Base-by-base conservation (phyloP, 1,140 invertebrate genomes). In the Lutraria rhynchaena region DNA sequence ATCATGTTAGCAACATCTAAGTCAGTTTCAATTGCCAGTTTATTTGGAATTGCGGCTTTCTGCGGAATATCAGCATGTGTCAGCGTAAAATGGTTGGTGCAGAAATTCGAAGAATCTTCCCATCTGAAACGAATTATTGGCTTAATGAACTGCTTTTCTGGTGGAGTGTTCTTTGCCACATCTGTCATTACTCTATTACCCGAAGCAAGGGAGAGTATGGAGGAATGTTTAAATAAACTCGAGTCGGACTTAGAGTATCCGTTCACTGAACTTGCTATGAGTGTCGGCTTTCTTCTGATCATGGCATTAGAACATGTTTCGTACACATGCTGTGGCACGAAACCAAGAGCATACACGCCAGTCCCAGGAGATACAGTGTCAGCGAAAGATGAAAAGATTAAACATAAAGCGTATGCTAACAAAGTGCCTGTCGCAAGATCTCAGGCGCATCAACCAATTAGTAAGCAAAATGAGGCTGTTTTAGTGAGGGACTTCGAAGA, bases 151-250 rank as follows among this genome's bases (percentile, higher is more conserved):
- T 87, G 94, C 83, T 94, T 94, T 84, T 93, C 93, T 51, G 94
- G 93, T 15, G 94, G 94, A 24, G 93, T 94, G 41, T 94, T 94
- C 84, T 87, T 94, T n/a, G 93, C 88, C 3, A 93, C 93, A 31
- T 93, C 93, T 69, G 88, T 94, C 15, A 86, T 94, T 0, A 92
- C 94, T 86, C 86, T 94, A 24, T 89, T 94, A 78, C 94, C 93
- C 3, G 93, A 94, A 82, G 93, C 93, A 3, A 81, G 89, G 41
- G 87, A 92, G 24, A 87, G 83, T 57, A 83, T 94, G 19, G 81
- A 85, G n/a, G 19, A 63, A 19, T 70, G 51, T 33, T 35, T 63
- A 1, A 29, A 37, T 22, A 9, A 55, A 17, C 27, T 29, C 9
- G 61, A 55, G 17, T 58, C 24, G 15, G 15, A 77, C 15, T 29